These are phyloP conservation scores for Cataglyphis altisquamis DNA, from an alignment of 2,888 invertebrate genomes.

Conservation along the genomic window DNA sequence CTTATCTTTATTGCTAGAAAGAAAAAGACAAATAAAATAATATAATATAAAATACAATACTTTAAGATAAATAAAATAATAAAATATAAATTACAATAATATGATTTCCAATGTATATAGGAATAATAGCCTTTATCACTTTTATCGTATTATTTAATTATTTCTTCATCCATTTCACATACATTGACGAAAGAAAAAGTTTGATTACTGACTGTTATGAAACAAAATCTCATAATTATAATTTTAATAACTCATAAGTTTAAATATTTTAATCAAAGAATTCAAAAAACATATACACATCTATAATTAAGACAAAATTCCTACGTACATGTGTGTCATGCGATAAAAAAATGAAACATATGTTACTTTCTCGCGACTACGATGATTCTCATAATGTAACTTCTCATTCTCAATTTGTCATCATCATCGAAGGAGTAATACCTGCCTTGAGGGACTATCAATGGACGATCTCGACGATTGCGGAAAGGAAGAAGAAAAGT, in stretches of 20 bases:
- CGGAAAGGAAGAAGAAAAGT: constrained; percentile 41
- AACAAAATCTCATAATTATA: background rate
- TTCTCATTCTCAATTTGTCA: background rate
- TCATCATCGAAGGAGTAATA: constrained; percentile 11
- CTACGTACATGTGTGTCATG: background rate
- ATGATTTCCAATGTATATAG: background rate
- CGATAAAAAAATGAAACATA: background rate
- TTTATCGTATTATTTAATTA: background rate
- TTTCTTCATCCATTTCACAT: background rate
- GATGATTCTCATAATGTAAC: background rate
- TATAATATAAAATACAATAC: background rate
- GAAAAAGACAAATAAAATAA: background rate
- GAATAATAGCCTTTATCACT: background rate
- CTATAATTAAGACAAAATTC: background rate
- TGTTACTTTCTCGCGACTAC: background rate
- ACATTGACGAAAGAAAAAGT: background rate
- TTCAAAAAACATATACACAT: background rate
- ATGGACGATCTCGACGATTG: constrained; percentile 37
- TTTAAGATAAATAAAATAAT: background rate
- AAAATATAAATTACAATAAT: background rate
- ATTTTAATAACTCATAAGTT: too few relatives aligned
- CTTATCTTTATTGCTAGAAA: background rate
- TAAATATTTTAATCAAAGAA: background rate
- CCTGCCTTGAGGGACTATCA: constrained; percentile 21
- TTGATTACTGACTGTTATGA: background rate